A percentile compares a stretch with the other conserved stretches of the same genome.
These are phyloP conservation scores for Galerucella nymphaeae DNA, from an alignment of 2,888 invertebrate species.

Conservation along the genomic window DNA sequence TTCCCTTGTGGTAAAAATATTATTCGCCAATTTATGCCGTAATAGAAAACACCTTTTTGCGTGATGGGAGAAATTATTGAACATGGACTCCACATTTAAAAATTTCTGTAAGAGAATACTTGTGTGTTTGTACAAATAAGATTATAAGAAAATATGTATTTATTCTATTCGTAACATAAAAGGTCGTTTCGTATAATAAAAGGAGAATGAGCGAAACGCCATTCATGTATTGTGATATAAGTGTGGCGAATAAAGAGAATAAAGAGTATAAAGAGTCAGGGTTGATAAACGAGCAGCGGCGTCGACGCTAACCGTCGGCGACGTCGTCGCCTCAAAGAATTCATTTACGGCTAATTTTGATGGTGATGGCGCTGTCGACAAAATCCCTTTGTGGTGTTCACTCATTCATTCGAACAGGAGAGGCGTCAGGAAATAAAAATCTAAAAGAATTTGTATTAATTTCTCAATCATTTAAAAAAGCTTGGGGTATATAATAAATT, in stretches of 20 bases:
- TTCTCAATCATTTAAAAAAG: no score
- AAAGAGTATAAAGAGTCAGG: conserved; percentile 56
- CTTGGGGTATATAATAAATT: no score
- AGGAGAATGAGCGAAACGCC: conserved; percentile 49
- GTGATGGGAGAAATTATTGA: no score
- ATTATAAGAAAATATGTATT: background rate
- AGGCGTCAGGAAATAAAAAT: conserved; percentile 2
- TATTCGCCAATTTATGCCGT: conserved; percentile 15
- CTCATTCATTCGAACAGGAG: conserved; percentile 46
- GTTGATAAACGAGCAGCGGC: conserved; percentile 59
- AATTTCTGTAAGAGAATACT: no score
- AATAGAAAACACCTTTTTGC: background rate
- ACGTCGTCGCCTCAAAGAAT: conserved; percentile 55
- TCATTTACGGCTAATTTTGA: conserved; percentile 63
- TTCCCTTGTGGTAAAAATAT: conserved; percentile 10
- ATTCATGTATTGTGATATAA: conserved; percentile 55
- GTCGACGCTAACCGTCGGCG: conserved; percentile 14
- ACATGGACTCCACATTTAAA: no score
- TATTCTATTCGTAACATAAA: conserved; percentile 7
- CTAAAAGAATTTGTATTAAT: background rate
- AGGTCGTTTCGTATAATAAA: background rate
- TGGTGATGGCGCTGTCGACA: conserved; percentile 58
- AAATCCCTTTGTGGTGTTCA: conserved; percentile 60
- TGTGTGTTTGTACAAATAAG: background rate
- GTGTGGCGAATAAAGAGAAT: conserved; percentile 59